Evolutionary conservation across 2,113 vertebrate genomes (phyloP), one percentile per base, ranked within the genome.

Genomic region (Strix aluco): DNA sequence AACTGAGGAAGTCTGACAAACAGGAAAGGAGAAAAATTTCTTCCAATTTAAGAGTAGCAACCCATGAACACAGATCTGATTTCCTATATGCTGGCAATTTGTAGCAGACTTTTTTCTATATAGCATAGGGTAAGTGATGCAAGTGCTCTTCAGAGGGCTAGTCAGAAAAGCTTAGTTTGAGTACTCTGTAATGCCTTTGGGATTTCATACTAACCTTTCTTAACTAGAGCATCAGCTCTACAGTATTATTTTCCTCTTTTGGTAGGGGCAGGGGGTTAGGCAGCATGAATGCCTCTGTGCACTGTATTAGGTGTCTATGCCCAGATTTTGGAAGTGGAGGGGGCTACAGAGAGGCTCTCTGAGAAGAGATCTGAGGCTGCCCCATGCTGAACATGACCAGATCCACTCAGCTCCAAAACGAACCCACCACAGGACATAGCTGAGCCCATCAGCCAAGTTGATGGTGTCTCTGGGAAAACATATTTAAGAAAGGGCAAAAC

Each of bases 401-500:
- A 82, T 61, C n/a, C 29, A 70, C 75, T 15, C 9, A 47, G 26
- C 13, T 86, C 32, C 42, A 54, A 27, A 70, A 26, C 2, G 6
- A 8, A 52, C 6, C 23, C 21, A 29, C 10, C 11, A 9, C 9
- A 82, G 29, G 5, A 47, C 23, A 11, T 10, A 17, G 38, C 18
- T 44, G n/a, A 87, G 7, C 26, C 15, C 6, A 2, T 22, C 29
- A 70, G 66, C 16, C 27, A 70, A 79, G 13, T 10, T 47, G 29
- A 15, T 47, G 16, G 5, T 0, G 0, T 7, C 25, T 80, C 16
- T 36, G 13, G 22, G 51, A 63, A 69, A 81, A 44, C 3, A 13
- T 49, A 21, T 44, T 38, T 44, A 47, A 29, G 32, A 49, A 67
- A 22, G 13, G 10, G 20, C 25, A 54, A 72, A 84, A 77, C 3